These are phyloP conservation scores for Urophycis tenuis DNA, from an alignment of 2,797 vertebrate genomes.

Conservation along the genomic window DNA sequence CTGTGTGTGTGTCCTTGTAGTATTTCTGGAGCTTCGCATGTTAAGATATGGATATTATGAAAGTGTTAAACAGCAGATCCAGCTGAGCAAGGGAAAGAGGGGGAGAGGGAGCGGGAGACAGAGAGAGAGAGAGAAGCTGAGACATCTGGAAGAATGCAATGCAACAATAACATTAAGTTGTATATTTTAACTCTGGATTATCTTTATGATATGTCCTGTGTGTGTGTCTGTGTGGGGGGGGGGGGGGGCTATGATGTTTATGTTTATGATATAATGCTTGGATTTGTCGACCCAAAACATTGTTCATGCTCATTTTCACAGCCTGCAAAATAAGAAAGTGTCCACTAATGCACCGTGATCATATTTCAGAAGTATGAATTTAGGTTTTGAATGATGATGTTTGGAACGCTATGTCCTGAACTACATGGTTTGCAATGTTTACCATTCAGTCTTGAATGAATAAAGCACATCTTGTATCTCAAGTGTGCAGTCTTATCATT, in stretches of 20 bases:
- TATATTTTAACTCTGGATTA: constrained; percentile 16
- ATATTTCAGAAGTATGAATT: too few species aligned
- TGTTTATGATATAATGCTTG: not conserved
- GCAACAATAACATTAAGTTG: constrained; percentile 9
- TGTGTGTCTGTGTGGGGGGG: constrained; percentile 3
- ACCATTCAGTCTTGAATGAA: too few species aligned
- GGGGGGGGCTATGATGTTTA: not conserved
- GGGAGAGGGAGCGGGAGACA: not conserved
- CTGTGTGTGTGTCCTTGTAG: constrained; percentile 15
- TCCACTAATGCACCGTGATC: too few species aligned
- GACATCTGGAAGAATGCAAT: constrained; percentile 18
- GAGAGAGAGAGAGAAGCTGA: constrained; percentile 6
- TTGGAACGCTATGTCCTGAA: too few species aligned
- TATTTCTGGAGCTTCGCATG: constrained; percentile 13
- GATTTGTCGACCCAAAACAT: not conserved
- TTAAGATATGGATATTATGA: constrained; percentile 7
- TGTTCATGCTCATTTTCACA: not conserved
- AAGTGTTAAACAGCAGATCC: constrained; percentile 16
- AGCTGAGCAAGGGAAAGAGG: not conserved
- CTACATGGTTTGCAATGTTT: too few species aligned
- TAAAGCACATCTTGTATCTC: too few species aligned
- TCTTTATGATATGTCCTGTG: constrained; percentile 8
- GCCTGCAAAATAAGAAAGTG: too few species aligned
- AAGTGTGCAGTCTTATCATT: too few species aligned
- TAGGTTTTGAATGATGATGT: too few species aligned